Conservation (phyloP, 2,113 vertebrate genomes). For the Neoarius graeffei region DNA sequence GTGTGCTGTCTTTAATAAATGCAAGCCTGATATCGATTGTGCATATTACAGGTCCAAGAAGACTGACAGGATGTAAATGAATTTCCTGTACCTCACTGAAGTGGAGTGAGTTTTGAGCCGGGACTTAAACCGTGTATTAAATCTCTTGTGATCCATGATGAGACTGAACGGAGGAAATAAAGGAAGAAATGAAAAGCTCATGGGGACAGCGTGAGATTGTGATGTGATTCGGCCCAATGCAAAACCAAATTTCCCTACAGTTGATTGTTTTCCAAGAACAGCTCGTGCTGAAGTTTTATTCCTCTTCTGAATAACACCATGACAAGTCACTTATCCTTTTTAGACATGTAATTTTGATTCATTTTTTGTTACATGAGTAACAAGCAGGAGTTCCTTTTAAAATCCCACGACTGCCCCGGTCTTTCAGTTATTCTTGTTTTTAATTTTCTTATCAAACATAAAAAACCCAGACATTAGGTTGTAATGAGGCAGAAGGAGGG, state of each 20-base stretch:
- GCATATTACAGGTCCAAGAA: not conserved
- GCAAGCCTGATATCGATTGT: conserved; percentile 3
- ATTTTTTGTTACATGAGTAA: no score
- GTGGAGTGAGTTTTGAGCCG: not conserved
- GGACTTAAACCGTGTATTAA: not conserved
- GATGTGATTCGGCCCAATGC: no score
- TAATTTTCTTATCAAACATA: not conserved
- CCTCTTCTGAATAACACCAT: not conserved
- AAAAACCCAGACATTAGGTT: not conserved
- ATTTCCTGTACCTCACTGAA: conserved; percentile 13
- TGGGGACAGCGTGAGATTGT: no score
- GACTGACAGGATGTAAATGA: conserved; percentile 23
- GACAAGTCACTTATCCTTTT: not conserved
- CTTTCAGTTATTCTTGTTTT: not conserved
- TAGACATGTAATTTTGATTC: not conserved
- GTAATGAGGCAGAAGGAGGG: not conserved
- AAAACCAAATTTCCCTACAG: not conserved
- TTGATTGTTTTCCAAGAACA: not conserved
- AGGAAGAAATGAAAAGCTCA: not conserved
- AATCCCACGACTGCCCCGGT: not conserved
- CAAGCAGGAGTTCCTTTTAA: not conserved
- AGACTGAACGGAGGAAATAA: not conserved
- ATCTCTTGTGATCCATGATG: not conserved
- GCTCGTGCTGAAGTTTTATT: not conserved
- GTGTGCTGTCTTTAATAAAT: conserved; percentile 20